These are phyloP conservation scores for Armadillidium nasatum DNA, from an alignment of 1,140 invertebrate species.

Conservation along the genomic window DNA sequence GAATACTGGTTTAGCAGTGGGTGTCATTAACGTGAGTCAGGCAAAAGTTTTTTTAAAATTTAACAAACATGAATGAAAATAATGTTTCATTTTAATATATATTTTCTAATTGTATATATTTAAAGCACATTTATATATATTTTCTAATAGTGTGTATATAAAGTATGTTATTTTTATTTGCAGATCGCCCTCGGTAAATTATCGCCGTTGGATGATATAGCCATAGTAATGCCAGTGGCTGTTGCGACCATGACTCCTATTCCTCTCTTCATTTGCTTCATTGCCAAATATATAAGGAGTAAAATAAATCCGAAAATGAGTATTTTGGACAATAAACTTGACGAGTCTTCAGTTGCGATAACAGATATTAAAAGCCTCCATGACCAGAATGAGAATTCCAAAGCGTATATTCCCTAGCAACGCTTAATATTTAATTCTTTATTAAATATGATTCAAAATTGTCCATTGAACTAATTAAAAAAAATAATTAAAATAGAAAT, in stretches of 20 bases:
- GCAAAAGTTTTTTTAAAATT: no score
- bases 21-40: constrained; percentile 40
- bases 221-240: constrained; percentile 70
- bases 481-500: no score
- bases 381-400: no score
- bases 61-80: no score
- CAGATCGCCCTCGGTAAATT: constrained; percentile 32
- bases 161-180: neutral
- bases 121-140: neutral
- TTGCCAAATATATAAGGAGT: constrained; percentile 22
- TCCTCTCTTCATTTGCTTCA: constrained; percentile 57
- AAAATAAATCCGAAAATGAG: neutral
- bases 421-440: no score
- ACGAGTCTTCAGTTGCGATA: neutral
- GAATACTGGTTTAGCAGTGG: constrained; percentile 67
- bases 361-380: no score
- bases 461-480: no score
- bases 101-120: neutral
- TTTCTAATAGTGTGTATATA: neutral
- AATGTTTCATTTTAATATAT: no score
- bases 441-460: no score
- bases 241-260: constrained; percentile 90
- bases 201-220: constrained; percentile 38
- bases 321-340: neutral
- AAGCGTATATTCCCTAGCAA: no score